A percentile compares a stretch with the other conserved stretches of the same genome.
These are phyloP conservation scores for Drosophila villosipedis DNA, from an alignment of 2,888 invertebrate genomes.

Conservation along the genomic window DNA sequence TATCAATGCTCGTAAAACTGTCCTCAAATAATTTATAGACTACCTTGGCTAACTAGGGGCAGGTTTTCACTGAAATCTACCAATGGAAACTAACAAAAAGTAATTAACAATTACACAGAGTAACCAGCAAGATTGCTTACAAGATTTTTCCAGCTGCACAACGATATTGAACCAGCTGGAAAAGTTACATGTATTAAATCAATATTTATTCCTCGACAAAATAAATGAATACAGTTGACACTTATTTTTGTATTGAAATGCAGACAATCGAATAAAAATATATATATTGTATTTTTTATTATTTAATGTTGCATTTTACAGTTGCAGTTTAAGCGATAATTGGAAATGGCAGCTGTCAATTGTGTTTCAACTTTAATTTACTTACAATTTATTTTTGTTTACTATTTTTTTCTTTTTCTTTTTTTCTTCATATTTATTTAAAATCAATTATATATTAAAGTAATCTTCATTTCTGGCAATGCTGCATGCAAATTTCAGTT, in stretches of 20 bases:
- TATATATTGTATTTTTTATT: not conserved
- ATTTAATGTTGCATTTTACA: not conserved
- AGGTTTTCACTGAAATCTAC: not conserved
- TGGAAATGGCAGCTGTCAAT: not conserved
- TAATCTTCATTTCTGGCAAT: not conserved
- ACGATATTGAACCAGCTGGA: not conserved
- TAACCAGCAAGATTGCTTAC: not conserved
- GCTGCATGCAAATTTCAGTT: not conserved
- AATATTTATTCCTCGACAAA: not conserved
- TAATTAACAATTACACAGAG: slow-evolving; percentile 20
- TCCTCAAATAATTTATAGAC: slow-evolving; percentile 55
- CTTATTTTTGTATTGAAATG: not conserved
- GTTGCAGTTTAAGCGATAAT: not conserved
- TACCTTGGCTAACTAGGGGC: slow-evolving; percentile 6
- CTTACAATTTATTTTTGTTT: not conserved
- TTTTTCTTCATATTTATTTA: not conserved
- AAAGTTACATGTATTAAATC: not conserved
- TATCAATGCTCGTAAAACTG: slow-evolving; percentile 56
- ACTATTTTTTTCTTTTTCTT: not conserved
- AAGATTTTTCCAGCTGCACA: not conserved
- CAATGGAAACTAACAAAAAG: slow-evolving; percentile 17
- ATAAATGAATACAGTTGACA: not conserved
- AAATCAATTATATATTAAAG: no score
- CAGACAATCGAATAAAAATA: no score
- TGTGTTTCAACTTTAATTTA: not conserved